Evolutionary conservation across 2,113 vertebrate species (phyloP).

Genomic region (Thryonomys swinderianus): DNA sequence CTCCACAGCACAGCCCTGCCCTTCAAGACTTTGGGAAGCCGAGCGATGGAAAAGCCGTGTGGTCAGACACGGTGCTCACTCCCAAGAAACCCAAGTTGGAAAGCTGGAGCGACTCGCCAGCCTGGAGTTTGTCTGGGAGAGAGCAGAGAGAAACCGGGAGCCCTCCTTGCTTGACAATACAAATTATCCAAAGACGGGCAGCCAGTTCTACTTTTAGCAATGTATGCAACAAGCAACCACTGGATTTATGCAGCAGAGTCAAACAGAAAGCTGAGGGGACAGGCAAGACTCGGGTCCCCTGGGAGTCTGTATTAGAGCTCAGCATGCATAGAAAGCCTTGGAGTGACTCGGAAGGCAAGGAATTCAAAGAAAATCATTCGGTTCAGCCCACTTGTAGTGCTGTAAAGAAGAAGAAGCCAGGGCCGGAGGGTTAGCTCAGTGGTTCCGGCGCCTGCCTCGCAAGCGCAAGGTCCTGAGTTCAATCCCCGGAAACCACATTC

Average conservation of each 20-base stretch:
- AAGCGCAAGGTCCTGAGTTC: no score
- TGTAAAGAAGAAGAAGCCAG: slow-evolving; percentile 89
- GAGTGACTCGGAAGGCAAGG: slow-evolving; percentile 85
- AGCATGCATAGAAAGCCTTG: slow-evolving; percentile 92
- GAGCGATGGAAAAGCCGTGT: slow-evolving; percentile 84
- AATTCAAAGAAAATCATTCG: slow-evolving; percentile 81
- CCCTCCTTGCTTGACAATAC: slow-evolving; percentile 85
- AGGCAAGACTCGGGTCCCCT: slow-evolving; percentile 85
- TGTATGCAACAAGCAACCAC: slow-evolving; percentile 95
- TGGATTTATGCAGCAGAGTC: slow-evolving; percentile 95
- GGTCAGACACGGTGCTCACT: slow-evolving; percentile 82
- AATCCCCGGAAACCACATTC: no score
- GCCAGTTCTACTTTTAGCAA: slow-evolving; percentile 88
- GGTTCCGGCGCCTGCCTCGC: no score
- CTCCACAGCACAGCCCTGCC: slow-evolving; percentile 90
- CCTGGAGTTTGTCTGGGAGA: slow-evolving; percentile 88
- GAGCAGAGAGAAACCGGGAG: slow-evolving; percentile 86
- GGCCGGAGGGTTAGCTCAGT: no score
- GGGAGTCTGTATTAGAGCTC: slow-evolving; percentile 93
- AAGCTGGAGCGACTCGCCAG: slow-evolving; percentile 86
- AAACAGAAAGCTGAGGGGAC: slow-evolving; percentile 88
- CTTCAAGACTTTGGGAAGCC: slow-evolving; percentile 86
- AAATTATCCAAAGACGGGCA: slow-evolving; percentile 88
- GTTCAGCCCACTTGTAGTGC: slow-evolving; percentile 76
- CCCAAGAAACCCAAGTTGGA: slow-evolving; percentile 89